These are phyloP conservation scores for Drosophila meridiana DNA, from an alignment of 2,888 invertebrate species.

Conservation along the genomic window DNA sequence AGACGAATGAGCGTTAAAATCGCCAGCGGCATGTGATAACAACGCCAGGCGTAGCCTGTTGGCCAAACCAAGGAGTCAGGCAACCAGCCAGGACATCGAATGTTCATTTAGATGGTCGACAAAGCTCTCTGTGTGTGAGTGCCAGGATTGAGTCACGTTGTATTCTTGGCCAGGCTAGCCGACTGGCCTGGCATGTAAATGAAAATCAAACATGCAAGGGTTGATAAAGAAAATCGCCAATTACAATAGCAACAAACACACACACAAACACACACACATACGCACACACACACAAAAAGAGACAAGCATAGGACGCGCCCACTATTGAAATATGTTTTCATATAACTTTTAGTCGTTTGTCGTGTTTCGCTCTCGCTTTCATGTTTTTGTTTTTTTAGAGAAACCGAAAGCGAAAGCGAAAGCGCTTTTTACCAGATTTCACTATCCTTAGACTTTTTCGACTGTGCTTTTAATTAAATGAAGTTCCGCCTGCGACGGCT, in stretches of 20 bases:
- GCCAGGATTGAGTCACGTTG: conserved; percentile 74
- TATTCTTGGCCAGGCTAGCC: conserved; percentile 72
- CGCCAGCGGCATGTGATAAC: conserved; percentile 76
- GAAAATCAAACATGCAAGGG: conserved; percentile 85
- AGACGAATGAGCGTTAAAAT: conserved; percentile 82
- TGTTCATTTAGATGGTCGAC: conserved; percentile 65
- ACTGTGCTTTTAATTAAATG: conserved; percentile 62
- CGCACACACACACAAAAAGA: neutral
- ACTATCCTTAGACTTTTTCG: conserved; percentile 33
- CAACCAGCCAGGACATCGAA: conserved; percentile 74
- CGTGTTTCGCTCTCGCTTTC: conserved; percentile 40
- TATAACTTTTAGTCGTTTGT: conserved; percentile 55
- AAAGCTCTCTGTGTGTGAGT: conserved; percentile 24
- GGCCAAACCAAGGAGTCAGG: conserved; percentile 36
- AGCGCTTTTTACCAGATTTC: conserved; percentile 54
- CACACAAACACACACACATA: conserved; percentile 15
- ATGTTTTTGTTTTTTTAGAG: conserved; percentile 12
- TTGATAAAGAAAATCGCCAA: conserved; percentile 83
- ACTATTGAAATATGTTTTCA: conserved; percentile 77
- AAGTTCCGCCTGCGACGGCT: conserved; percentile 48
- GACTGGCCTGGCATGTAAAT: conserved; percentile 81
- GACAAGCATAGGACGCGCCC: conserved; percentile 57
- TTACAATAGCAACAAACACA: conserved; percentile 50
- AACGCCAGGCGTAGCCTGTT: conserved; percentile 65
- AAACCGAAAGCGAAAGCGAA: conserved; percentile 4